Conservation (phyloP, 1,140 invertebrate species). For the Zaprionus nigranus region DNA sequence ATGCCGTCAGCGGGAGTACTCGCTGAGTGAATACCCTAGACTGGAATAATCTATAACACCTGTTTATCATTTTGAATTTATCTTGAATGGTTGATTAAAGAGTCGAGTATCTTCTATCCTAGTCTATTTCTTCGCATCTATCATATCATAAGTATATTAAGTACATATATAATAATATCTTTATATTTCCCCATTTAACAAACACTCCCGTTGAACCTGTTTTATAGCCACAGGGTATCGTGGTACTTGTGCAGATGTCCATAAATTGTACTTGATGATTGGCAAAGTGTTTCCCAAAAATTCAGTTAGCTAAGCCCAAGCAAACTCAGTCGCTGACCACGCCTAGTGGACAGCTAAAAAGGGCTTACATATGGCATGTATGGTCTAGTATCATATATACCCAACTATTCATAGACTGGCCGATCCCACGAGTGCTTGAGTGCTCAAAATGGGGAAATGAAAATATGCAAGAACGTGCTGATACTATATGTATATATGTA, state of each 20-base stretch:
- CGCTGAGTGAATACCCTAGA: neutral
- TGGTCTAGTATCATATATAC: neutral
- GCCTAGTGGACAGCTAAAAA: neutral
- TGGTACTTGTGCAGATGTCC: neutral
- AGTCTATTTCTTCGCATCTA: no score
- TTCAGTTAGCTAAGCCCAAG: neutral
- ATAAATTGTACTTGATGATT: neutral
- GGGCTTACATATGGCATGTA: neutral
- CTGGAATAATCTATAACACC: no score
- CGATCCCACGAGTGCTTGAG: neutral
- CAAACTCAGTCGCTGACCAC: neutral
- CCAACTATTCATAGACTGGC: neutral
- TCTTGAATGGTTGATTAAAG: no score
- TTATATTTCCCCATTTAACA: neutral
- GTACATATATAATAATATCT: neutral
- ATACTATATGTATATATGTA: neutral
- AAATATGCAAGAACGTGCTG: neutral
- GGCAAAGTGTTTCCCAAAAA: neutral
- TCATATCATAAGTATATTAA: neutral
- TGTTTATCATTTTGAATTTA: no score
- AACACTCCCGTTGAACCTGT: neutral
- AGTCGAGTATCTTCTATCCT: no score
- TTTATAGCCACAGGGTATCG: neutral
- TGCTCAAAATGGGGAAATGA: slow-evolving; percentile 3
- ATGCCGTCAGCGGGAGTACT: neutral